Percentiles rank a stretch among this genome's conserved stretches.
These are phyloP conservation scores for Gallinago paraguaiae DNA, from an alignment of 2,113 vertebrate genomes.

Conservation along the genomic window DNA sequence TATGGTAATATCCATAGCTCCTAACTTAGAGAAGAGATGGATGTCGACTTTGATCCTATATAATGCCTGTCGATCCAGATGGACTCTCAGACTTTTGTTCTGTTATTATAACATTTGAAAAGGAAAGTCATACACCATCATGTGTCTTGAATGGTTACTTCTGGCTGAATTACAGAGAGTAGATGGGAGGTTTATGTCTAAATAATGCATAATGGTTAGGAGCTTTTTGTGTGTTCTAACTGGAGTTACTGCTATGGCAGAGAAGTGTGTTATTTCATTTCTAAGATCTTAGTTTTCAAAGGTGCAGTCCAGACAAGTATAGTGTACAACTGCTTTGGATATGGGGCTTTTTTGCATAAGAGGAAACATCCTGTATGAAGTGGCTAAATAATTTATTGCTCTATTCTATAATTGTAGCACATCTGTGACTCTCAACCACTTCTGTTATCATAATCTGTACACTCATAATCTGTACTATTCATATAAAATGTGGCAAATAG, in stretches of 20 bases:
- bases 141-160: neutral
- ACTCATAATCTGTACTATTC: neutral
- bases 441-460: neutral
- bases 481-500: neutral
- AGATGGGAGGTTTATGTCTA: neutral
- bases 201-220: neutral
- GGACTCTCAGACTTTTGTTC: neutral
- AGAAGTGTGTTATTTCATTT: neutral
- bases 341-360: neutral
- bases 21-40: fast-evolving
- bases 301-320: neutral
- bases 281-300: neutral
- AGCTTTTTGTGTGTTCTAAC: fast-evolving
- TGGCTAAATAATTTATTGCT: neutral
- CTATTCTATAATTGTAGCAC: neutral
- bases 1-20: neutral
- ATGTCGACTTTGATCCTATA: fast-evolving
- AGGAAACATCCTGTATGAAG: neutral
- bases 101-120: neutral
- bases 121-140: neutral
- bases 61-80: neutral
- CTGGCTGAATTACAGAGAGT: neutral
- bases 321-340: neutral
- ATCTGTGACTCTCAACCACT: slow-evolving; percentile 8
- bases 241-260: neutral